Percentiles rank a stretch among this genome's conserved stretches.
Conservation (phyloP, 2,888 invertebrate genomes). For the Dasypogon diadema region DNA sequence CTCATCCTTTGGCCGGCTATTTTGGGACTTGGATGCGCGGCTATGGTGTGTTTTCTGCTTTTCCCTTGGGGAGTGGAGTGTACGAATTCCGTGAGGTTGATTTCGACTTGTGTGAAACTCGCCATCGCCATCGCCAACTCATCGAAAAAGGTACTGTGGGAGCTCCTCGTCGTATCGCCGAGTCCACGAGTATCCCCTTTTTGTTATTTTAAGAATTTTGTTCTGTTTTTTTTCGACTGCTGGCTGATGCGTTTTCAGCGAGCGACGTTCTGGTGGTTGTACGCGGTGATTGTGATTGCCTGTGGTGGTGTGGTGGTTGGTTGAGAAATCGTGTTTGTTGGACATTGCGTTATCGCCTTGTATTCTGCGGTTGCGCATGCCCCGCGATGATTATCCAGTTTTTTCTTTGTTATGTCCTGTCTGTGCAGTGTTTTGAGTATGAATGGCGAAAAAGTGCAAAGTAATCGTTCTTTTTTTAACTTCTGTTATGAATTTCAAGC, state of each 20-base stretch:
- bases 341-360: no score
- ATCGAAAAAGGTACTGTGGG: not conserved
- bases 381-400: no score
- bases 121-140: no score
- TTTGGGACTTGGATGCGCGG: slow-evolving; percentile 16
- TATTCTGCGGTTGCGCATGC: no score
- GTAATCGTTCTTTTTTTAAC: no score
- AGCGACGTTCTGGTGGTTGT: not conserved
- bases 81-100: not conserved
- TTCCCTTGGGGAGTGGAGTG: slow-evolving; percentile 24
- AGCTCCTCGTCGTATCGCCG: not conserved
- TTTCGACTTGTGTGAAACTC: not conserved
- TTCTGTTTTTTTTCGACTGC: not conserved
- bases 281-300: not conserved
- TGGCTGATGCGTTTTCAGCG: not conserved
- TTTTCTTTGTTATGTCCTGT: no score
- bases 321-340: no score
- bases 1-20: slow-evolving; percentile 40
- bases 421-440: no score
- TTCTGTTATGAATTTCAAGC: no score
- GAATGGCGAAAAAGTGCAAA: no score
- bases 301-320: not conserved
- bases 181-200: slow-evolving; percentile 25
- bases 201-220: slow-evolving; percentile 44
- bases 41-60: not conserved